phyloP scores from a whole-genome alignment of 2,888 invertebrate species.

The Lamellibrachia satsuma region DNA sequence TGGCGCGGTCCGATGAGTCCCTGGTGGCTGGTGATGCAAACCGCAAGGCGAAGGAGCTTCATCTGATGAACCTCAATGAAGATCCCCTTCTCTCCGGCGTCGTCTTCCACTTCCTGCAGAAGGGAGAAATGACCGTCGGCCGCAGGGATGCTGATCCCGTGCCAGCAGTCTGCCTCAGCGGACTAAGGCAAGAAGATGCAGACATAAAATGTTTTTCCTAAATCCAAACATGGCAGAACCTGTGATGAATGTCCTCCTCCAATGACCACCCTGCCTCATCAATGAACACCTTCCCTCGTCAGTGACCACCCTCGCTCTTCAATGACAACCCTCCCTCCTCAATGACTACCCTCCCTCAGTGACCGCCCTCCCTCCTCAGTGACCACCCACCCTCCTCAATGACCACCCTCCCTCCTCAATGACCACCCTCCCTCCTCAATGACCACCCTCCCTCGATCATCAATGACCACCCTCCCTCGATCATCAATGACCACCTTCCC shows the following conservation, averaged over 20 bases:
- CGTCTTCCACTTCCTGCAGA: conserved; percentile 59
- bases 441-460: too few species aligned
- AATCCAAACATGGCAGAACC: conserved; percentile 46
- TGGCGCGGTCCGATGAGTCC: conserved; percentile 52
- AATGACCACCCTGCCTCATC: too few species aligned
- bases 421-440: too few species aligned
- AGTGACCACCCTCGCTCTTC: too few species aligned
- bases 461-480: too few species aligned
- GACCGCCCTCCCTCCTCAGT: too few species aligned
- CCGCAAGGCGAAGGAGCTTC: conserved; percentile 47
- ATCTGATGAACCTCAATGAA: conserved; percentile 65
- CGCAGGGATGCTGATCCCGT: conserved; percentile 58
- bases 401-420: too few species aligned
- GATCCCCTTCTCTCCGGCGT: conserved; percentile 65
- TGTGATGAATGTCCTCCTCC: conserved; percentile 45
- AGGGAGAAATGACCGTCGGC: conserved; percentile 58
- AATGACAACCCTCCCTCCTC: too few species aligned
- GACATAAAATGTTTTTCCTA: conserved; percentile 58
- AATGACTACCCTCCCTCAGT: too few species aligned
- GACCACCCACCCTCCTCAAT: too few species aligned
- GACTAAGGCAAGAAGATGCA: conserved; percentile 62
- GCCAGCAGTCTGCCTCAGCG: conserved; percentile 60
- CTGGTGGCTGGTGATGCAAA: conserved; percentile 42
- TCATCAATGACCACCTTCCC: too few species aligned
- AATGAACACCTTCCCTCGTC: too few species aligned